phyloP scores from a whole-genome alignment of 2,113 vertebrate species.

The Accipiter virgatus region DNA sequence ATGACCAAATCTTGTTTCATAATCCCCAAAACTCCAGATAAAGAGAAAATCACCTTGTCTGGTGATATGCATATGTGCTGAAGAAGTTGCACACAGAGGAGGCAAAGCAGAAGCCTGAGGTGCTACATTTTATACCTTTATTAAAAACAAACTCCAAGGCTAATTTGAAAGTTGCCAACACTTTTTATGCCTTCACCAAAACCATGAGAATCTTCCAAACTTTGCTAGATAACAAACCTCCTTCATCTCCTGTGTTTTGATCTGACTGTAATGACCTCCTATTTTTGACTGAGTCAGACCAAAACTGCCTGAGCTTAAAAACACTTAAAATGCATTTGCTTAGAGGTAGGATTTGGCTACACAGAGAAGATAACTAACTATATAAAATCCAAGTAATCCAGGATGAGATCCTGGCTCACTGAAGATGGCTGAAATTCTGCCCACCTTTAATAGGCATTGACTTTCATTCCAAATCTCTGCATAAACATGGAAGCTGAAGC shows the following conservation, averaged over 20 bases:
- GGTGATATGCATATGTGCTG: not conserved
- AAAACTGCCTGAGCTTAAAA: not conserved
- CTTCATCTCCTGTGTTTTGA: not conserved
- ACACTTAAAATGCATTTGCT: not conserved
- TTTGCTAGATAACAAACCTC: not conserved
- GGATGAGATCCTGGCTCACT: not conserved
- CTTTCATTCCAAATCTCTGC: not conserved
- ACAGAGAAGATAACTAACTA: not conserved
- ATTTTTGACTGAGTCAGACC: not conserved
- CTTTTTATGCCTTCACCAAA: not conserved
- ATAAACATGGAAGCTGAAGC: not conserved
- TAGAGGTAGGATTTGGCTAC: not conserved
- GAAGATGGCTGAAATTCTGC: not conserved
- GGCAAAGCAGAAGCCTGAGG: not conserved
- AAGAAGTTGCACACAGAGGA: not conserved
- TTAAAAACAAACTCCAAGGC: slow-evolving; percentile 34
- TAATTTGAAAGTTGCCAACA: not conserved
- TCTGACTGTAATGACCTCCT: not conserved
- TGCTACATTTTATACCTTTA: slow-evolving; percentile 13
- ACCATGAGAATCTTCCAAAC: not conserved
- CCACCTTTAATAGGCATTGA: not conserved
- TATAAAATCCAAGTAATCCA: not conserved
- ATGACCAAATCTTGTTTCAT: not conserved
- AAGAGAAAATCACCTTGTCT: not conserved
- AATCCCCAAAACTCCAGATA: not conserved